Evolutionary conservation across 2,888 invertebrate genomes (phyloP), one percentile per base, ranked within the genome.

Genomic region (Linnaemya vulpina): DNA sequence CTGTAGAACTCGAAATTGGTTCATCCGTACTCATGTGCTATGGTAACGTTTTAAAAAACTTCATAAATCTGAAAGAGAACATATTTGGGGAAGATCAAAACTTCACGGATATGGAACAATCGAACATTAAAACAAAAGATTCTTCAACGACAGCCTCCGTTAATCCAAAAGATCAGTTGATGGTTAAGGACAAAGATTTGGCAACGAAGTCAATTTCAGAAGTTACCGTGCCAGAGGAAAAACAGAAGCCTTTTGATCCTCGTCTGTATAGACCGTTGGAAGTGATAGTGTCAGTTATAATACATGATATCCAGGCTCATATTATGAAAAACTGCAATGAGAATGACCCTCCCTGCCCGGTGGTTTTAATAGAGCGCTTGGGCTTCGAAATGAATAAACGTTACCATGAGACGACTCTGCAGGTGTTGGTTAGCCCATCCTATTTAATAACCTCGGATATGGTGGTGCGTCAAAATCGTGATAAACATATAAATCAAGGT

Each of bases 381-480:
- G 98, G 98, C 1, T 98, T 99, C 92, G 99, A 99, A 94, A 96
- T 99, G 97, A 97, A 97, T 91, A 99, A 99, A 92, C 94, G 95
- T 22, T 99, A 96, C 91, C 95, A 95, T 84, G 98, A 99, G 92
- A 99, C 98, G 0, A 96, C 96, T 89, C 93, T 99, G 9, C 99
- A 99, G 91, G 94, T 99, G 0, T 92, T 97, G 7, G 93, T 97
- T 0, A 98, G 98, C 87, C 99, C 99, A 0, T 96, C 97, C 0
- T 96, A 98, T 89, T 93, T 98, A 87, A 94, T 97, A 9, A 95
- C 96, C 1, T 94, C 95, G 0, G 97, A 97, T 89, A 95, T 95
- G 87, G 93, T 96, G 10, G 94, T 95, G 60, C 94, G 96, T 55
- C 93, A 96, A 0, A 94, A 94, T 84, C 94, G 94, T 86, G 96